Evolutionary conservation across 2,888 invertebrate species (phyloP).

Genomic region (Meganola albula): DNA sequence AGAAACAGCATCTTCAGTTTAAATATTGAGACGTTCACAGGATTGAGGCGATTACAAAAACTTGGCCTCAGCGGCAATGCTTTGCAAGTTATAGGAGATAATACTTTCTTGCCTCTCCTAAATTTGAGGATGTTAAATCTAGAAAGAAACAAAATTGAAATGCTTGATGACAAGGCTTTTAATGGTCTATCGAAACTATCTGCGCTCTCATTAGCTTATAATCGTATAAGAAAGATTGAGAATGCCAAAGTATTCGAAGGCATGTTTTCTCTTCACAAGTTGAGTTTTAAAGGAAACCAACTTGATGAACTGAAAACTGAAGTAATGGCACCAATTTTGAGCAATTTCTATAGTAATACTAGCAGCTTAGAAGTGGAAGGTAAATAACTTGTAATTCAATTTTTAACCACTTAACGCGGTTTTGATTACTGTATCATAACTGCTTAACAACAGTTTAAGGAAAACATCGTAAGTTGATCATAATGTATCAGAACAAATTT

Average conservation of each 20-base stretch:
- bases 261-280: slow-evolving; percentile 38
- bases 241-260: slow-evolving; percentile 51
- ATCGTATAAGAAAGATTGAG: slow-evolving; percentile 48
- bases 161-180: slow-evolving; percentile 66
- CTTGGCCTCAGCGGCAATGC: slow-evolving; percentile 84
- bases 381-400: too few relatives aligned
- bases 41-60: slow-evolving; percentile 81
- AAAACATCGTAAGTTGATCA: too few relatives aligned
- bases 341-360: slow-evolving; percentile 45
- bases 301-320: slow-evolving; percentile 45
- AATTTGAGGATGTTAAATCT: slow-evolving; percentile 52
- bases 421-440: too few relatives aligned
- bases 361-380: slow-evolving; percentile 62
- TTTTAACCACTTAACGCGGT: too few relatives aligned
- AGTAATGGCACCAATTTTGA: slow-evolving; percentile 52
- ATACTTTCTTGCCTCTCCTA: slow-evolving; percentile 78
- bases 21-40: slow-evolving; percentile 86
- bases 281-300: slow-evolving; percentile 57
- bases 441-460: too few relatives aligned
- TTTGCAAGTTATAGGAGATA: slow-evolving; percentile 86
- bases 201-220: slow-evolving; percentile 52
- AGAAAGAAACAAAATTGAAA: slow-evolving; percentile 63
- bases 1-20: slow-evolving; percentile 84
- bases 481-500: too few relatives aligned
- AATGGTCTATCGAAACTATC: slow-evolving; percentile 48